Conservation (phyloP, 1,140 invertebrate species). For the Platyscapa corneri region DNA sequence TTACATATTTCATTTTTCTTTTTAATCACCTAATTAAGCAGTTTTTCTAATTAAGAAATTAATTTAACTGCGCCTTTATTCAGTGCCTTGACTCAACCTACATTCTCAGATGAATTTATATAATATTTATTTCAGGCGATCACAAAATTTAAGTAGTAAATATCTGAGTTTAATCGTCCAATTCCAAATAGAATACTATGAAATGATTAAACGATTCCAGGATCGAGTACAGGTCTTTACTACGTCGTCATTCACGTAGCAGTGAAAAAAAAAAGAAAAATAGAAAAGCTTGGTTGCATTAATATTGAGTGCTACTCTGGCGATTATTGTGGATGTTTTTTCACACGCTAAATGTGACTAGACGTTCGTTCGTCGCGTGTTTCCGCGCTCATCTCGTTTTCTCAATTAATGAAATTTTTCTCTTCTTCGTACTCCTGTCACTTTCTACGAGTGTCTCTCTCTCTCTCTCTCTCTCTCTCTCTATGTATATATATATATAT, state of each 20-base stretch:
- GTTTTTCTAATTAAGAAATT: no score
- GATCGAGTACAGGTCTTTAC: not conserved
- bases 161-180: constrained; percentile 12
- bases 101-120: no score
- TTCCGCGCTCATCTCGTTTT: constrained; percentile 34
- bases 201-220: not conserved
- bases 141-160: not conserved
- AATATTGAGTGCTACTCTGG: constrained; percentile 26
- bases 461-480: no score
- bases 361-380: not conserved
- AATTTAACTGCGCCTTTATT: no score
- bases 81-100: no score
- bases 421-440: no score
- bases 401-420: constrained; percentile 34
- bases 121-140: no score
- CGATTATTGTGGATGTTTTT: not conserved
- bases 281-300: not conserved
- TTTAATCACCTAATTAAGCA: no score
- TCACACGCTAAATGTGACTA: constrained; percentile 25
- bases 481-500: no score
- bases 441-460: not conserved
- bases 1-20: no score
- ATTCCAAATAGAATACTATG: not conserved
- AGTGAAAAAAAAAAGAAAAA: not conserved
- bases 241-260: not conserved